Evolutionary conservation across 1,140 invertebrate species (phyloP).

Genomic region (Diplogasteroides magnus): DNA sequence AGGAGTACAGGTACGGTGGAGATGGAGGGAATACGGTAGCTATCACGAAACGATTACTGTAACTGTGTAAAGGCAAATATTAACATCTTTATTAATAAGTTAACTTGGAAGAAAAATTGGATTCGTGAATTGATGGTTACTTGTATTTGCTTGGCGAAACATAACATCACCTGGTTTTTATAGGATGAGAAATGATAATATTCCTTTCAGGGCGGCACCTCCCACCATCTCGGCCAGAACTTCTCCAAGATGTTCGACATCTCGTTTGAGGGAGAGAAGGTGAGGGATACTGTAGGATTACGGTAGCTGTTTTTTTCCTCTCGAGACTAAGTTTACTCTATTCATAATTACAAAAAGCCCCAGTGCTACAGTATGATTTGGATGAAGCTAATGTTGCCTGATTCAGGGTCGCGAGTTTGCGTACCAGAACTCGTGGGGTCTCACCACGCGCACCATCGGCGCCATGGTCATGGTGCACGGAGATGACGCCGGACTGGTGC

Average conservation of each 20-base stretch:
- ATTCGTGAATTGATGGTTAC: too few species aligned
- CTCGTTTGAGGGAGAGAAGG: conserved; percentile 82
- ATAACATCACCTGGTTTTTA: neutral
- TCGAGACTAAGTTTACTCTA: neutral
- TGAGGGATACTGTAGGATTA: too few species aligned
- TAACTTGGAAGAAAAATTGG: too few species aligned
- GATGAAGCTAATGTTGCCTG: too few species aligned
- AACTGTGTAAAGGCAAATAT: neutral
- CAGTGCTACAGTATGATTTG: too few species aligned
- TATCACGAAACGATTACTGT: neutral
- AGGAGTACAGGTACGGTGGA: conserved; percentile 76
- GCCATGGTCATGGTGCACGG: conserved; percentile 94
- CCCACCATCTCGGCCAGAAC: conserved; percentile 96
- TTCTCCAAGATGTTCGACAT: conserved; percentile 99
- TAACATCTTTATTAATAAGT: too few species aligned
- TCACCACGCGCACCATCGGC: conserved; percentile 88
- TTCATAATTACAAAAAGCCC: too few species aligned
- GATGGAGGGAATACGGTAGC: too few species aligned
- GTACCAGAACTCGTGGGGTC: conserved; percentile 96
- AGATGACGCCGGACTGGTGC: conserved; percentile 88
- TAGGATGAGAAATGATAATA: too few species aligned
- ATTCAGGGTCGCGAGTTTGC: too few species aligned
- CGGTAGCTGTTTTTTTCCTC: too few species aligned
- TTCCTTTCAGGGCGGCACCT: conserved; percentile 79
- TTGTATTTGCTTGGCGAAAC: neutral